phyloP scores from a whole-genome alignment of 1,140 invertebrate species.

The Palaemon carinicauda region DNA sequence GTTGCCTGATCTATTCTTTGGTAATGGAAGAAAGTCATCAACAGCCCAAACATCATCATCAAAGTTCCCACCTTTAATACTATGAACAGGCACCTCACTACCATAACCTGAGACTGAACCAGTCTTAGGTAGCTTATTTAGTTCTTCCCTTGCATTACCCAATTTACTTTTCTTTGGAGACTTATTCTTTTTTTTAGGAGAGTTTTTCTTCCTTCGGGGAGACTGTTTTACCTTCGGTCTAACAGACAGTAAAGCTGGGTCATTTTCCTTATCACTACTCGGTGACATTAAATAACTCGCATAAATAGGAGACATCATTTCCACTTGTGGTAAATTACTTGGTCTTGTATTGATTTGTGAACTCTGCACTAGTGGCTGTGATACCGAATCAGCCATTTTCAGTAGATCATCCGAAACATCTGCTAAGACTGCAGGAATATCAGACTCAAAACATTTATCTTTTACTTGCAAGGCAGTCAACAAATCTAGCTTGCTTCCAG shows the following conservation, averaged over 20 bases:
- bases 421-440: too few species aligned
- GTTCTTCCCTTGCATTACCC: neutral
- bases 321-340: too few species aligned
- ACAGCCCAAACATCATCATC: constrained; percentile 46
- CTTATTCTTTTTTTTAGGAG: constrained; percentile 26
- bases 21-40: constrained; percentile 38
- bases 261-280: constrained; percentile 43
- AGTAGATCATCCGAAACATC: too few species aligned
- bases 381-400: too few species aligned
- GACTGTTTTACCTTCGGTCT: constrained; percentile 36
- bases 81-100: neutral
- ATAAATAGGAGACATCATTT: neutral
- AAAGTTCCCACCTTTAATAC: constrained; percentile 5
- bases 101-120: neutral
- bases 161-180: constrained; percentile 29
- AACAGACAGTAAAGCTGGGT: constrained; percentile 34
- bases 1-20: neutral
- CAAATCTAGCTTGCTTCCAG: too few species aligned
- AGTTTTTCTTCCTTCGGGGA: constrained; percentile 33
- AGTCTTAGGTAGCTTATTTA: neutral
- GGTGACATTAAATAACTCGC: constrained; percentile 23
- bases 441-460: too few species aligned
- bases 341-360: too few species aligned
- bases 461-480: too few species aligned
- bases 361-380: too few species aligned